Base-by-base conservation (phyloP, 92 coral and sea anemone species). In the Zoanthus gigantus region DNA sequence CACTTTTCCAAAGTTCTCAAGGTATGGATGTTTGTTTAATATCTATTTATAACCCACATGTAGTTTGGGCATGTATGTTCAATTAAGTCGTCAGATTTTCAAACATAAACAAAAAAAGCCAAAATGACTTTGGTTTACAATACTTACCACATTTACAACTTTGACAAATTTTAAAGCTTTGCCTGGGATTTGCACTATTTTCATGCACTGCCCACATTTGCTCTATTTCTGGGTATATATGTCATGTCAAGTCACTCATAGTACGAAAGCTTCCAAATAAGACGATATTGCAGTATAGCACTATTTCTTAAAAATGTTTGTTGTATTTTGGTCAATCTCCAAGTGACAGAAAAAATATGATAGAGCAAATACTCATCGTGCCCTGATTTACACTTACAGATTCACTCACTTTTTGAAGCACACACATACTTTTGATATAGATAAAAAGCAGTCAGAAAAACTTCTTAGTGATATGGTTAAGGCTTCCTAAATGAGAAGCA, bases 401-500 rank as follows among this genome's bases (percentile, higher is more conserved):
- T 50, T 50, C 56, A 50, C 5, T 47, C 52, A 47, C 8, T 47
- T 47, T 47, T 47, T 47, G 52, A 8, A 47, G 52, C 52, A 8
- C 52, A 47, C n/a, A 66, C 37, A 8, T 66, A n/a, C 72, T 23
- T 23, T 23, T 23, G 23, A 23, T 23, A 23, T 23, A 23, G 23
- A 66, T 66, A n/a, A 1, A 15, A 66, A 18, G 72, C 37, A 66
- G 34, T 66, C 6, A n/a, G 34, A 18, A 66, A 66, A 66, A 66
- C 72, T 67, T 67, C 32, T 9, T 67, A 67, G 44, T 29, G 72
- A 17, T 30, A 28, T 7, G 17, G 72, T 67, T 30, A 67, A 67
- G 23, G 42, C 12, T 67, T 67, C 44, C 72, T 67, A 32, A 67
- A 67, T 67, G 72, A 67, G 72, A 67, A 67, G 72, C 44, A 32